Evolutionary conservation across 2,113 vertebrate species (phyloP), one percentile per base, ranked within the genome.

Genomic region (Microcebus jonahi): DNA sequence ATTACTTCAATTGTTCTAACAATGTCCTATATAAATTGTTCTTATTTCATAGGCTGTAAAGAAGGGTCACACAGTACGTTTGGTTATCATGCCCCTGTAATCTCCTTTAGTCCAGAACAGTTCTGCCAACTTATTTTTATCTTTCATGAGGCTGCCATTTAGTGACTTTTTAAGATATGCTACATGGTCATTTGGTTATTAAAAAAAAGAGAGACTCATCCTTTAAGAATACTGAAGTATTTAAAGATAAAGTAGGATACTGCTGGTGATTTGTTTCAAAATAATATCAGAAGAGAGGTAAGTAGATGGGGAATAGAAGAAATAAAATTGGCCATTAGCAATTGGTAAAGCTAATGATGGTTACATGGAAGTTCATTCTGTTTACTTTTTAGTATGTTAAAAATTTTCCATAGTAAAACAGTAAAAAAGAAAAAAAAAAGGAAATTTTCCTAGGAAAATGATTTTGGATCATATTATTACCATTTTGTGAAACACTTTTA

Each of bases 231-330:
- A 76, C 18, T 50, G 27, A 92, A 88, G 59, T 67, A 82, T 82
- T 88, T 82, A 88, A 36, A 92, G 59, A 88, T 67, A 36, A 76
- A 75, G 25, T 67, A 20, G 94, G 36, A 95, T 80, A 95, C 92
- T 67, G 48, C 50, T 63, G 82, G 18, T 50, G 55, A 57, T 57
- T 57, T 57, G 55, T 57, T 92, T 88, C 59, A 61, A 77, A 63
- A 63, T 67, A 76, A 65, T 73, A 88, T 50, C 57, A 67, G 71
- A 75, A 27, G 73, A 27, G 57, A 75, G 8, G 80, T 71, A 73
- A 92, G 31, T 48, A 34, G 57, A 57, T 25, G 8, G n/a, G 45
- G 67, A 31, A 75, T 20, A 75, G 57, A 80, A 81, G n/a, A 92
- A 90, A 95, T 82, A 48, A 65, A 88, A 76, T 2, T 92, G 39